Percentiles rank a stretch among this genome's conserved stretches.
Evolutionary conservation across 2,113 vertebrate species (phyloP).

Genomic region (Notothenia coriiceps): DNA sequence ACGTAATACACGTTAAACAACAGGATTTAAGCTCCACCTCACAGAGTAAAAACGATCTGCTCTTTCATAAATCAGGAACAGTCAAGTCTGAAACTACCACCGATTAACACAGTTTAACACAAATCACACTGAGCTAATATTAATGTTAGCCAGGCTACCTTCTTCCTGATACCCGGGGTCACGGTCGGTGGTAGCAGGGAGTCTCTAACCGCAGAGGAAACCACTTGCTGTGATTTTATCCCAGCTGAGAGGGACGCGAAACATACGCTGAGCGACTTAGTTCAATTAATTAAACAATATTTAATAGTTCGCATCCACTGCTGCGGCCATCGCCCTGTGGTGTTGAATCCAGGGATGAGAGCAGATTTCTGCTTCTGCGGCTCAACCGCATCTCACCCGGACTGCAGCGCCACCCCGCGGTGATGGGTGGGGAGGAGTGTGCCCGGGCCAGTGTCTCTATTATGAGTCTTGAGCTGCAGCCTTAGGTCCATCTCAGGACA

Average conservation of each 20-base stretch:
- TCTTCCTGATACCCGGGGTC: slow-evolving; percentile 57
- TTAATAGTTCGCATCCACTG: slow-evolving; percentile 2
- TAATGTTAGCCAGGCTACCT: slow-evolving; percentile 71
- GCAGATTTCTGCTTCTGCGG: slow-evolving; percentile 51
- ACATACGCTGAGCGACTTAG: neutral
- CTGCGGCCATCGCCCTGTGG: slow-evolving; percentile 10
- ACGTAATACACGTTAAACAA: neutral
- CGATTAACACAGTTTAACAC: neutral
- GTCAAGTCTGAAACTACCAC: accelerated
- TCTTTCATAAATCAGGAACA: neutral
- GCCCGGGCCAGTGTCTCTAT: neutral
- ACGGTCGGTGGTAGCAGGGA: slow-evolving; percentile 37
- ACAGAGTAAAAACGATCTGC: neutral
- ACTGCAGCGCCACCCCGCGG: slow-evolving; percentile 58
- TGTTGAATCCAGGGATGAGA: slow-evolving; percentile 27
- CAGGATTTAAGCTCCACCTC: accelerated
- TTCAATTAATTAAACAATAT: neutral
- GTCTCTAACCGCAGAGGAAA: slow-evolving; percentile 8
- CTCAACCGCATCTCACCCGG: slow-evolving; percentile 11
- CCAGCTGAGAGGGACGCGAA: neutral
- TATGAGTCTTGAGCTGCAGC: neutral
- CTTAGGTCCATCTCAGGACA: neutral
- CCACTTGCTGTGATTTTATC: slow-evolving; percentile 3
- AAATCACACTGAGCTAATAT: slow-evolving; percentile 31
- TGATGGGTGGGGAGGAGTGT: slow-evolving; percentile 27